Percentiles rank a stretch among this genome's conserved stretches.
These are phyloP conservation scores for Acanthoscelides obtectus DNA, from an alignment of 2,888 invertebrate genomes.

Conservation along the genomic window DNA sequence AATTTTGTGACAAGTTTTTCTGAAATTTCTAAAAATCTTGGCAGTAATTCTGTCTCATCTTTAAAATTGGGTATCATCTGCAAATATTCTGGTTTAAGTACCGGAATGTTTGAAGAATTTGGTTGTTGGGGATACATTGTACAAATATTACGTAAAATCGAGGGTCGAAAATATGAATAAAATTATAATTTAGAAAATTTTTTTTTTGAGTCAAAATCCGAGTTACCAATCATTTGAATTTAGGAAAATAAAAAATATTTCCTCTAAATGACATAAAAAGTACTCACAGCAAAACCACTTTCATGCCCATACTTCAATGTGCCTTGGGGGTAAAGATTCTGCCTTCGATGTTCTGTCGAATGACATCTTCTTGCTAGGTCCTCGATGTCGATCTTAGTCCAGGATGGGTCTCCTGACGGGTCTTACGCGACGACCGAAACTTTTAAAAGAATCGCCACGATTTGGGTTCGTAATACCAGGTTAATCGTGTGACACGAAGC, in stretches of 20 bases:
- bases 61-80: background rate
- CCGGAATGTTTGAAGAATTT: background rate
- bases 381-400: no score
- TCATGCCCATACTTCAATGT: no score
- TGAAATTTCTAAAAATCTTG: conserved; percentile 1
- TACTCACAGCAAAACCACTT: no score
- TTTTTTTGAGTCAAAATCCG: background rate
- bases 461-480: no score
- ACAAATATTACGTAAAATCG: background rate
- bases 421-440: no score
- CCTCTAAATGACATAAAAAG: no score
- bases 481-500: no score
- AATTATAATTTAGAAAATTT: background rate
- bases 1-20: background rate
- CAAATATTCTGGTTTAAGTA: background rate
- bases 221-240: background rate
- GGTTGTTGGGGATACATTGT: background rate
- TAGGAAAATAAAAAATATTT: background rate
- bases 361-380: no score
- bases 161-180: background rate
- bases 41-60: background rate
- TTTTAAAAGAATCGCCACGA: no score
- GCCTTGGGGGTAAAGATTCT: no score
- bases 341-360: no score
- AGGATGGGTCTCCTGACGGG: no score